These are phyloP conservation scores for Pachycephala philippinensis DNA, from an alignment of 2,113 vertebrate genomes.

Conservation along the genomic window DNA sequence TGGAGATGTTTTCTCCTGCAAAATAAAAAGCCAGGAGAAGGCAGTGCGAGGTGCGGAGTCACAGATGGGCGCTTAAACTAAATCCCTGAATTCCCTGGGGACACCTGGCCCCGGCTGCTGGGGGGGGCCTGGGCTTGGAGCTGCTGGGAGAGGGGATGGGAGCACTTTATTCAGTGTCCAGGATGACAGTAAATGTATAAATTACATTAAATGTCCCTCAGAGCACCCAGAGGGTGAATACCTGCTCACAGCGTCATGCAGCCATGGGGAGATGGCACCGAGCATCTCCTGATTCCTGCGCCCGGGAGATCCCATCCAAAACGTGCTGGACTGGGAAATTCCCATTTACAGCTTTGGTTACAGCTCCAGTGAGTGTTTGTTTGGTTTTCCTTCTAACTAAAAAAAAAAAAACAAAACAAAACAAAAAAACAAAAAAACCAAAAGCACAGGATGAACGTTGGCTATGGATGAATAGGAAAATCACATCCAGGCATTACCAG, in stretches of 20 bases:
- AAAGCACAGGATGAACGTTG: background rate
- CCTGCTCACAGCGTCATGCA: rapidly evolving
- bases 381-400: background rate
- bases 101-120: background rate
- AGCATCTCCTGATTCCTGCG: background rate
- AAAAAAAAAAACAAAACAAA: no score
- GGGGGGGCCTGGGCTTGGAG: rapidly evolving
- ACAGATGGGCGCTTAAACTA: background rate
- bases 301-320: background rate
- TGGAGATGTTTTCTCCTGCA: background rate
- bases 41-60: background rate
- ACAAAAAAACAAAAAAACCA: no score
- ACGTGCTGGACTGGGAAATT: background rate
- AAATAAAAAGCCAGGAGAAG: background rate
- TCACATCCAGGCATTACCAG: background rate
- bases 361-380: background rate
- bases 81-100: background rate
- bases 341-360: background rate
- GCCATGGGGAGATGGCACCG: background rate
- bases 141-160: background rate
- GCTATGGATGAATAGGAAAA: background rate
- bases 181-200: rapidly evolving
- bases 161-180: rapidly evolving
- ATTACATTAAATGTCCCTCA: rapidly evolving
- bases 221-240: rapidly evolving